Percentiles rank a stretch among this genome's conserved stretches.
Evolutionary conservation across 2,797 vertebrate species (phyloP).

Genomic region (Hyperoplus lanceolatus): DNA sequence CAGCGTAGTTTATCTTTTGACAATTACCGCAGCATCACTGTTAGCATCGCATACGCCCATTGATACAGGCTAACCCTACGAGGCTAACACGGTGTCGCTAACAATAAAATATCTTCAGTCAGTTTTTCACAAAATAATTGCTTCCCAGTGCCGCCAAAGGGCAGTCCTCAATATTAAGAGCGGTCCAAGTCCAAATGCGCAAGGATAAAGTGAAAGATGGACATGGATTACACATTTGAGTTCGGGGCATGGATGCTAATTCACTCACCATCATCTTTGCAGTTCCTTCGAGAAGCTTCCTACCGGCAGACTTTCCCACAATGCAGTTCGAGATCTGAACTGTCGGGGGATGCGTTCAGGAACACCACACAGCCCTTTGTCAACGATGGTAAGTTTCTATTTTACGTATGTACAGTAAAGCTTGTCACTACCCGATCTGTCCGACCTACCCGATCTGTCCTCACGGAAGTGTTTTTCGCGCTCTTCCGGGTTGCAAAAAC

Average conservation of each 20-base stretch:
- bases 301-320: slow-evolving; percentile 74
- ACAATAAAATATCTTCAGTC: slow-evolving; percentile 1
- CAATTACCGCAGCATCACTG: slow-evolving; percentile 22
- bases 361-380: background rate
- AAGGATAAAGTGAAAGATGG: slow-evolving; percentile 58
- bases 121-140: slow-evolving; percentile 29
- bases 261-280: slow-evolving; percentile 89
- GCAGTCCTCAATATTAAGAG: accelerated
- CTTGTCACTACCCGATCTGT: too few species aligned
- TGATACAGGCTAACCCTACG: slow-evolving; percentile 3
- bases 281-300: slow-evolving; percentile 82
- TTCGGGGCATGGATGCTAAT: slow-evolving; percentile 35
- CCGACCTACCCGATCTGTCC: too few species aligned
- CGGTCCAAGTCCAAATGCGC: accelerated
- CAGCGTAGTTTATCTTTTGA: background rate
- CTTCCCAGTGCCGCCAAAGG: accelerated
- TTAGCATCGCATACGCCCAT: slow-evolving; percentile 72
- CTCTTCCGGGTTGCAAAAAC: too few species aligned
- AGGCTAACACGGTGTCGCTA: slow-evolving; percentile 60
- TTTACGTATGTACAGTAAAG: background rate
- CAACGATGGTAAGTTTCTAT: background rate
- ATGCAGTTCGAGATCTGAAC: slow-evolving; percentile 65
- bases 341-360: slow-evolving; percentile 52
- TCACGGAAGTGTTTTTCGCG: too few species aligned
- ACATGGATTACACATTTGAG: slow-evolving; percentile 50